phyloP scores from a whole-genome alignment of 2,888 invertebrate genomes.

The Girardia tigrina region DNA sequence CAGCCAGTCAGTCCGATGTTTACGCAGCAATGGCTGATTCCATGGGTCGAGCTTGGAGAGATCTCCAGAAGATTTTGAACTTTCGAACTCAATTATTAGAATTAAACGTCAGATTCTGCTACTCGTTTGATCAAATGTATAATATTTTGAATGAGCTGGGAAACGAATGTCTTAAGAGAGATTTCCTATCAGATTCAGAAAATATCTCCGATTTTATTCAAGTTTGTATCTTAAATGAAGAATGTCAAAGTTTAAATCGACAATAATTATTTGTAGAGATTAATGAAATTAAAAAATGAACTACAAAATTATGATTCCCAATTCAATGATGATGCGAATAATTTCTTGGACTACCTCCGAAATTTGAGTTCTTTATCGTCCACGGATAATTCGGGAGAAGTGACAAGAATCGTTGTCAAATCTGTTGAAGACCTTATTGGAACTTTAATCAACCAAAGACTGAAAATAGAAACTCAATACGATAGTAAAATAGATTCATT shows the following conservation, averaged over 20 bases:
- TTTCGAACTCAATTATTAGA: constrained; percentile 64
- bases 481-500: not conserved
- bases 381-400: constrained; percentile 19
- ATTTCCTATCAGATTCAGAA: not conserved
- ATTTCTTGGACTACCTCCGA: not conserved
- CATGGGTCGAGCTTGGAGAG: constrained; percentile 60
- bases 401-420: not conserved
- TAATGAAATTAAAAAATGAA: not conserved
- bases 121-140: constrained; percentile 44
- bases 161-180: not conserved
- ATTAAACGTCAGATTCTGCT: constrained; percentile 65
- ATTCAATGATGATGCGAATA: not conserved
- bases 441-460: not conserved
- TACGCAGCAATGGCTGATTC: constrained; percentile 74
- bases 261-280: not conserved
- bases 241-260: not conserved
- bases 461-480: not conserved
- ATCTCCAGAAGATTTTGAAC: constrained; percentile 65
- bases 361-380: constrained; percentile 12
- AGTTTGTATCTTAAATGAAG: not conserved
- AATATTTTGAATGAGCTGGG: not conserved
- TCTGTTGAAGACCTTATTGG: not conserved
- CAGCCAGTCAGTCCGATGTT: constrained; percentile 63
- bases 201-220: not conserved
- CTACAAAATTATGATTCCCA: not conserved